Conservation (phyloP, 2,888 invertebrate genomes). For the Seira ritae region DNA sequence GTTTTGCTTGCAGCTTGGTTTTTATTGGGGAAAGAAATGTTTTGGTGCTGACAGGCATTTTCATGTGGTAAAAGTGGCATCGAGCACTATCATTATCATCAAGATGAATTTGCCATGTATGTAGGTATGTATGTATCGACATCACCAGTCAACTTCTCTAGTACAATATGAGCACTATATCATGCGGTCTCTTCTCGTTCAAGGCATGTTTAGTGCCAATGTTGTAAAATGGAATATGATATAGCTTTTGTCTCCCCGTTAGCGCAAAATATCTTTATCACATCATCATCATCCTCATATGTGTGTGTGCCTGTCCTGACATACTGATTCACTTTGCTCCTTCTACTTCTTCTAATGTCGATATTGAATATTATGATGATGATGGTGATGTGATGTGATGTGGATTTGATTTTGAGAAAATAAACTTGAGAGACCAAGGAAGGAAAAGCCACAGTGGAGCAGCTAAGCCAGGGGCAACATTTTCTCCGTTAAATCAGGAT, state of each 20-base stretch:
- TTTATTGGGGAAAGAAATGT: constrained; percentile 39
- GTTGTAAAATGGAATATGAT: constrained; percentile 3
- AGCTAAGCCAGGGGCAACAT: constrained; percentile 59
- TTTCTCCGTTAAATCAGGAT: constrained; percentile 60
- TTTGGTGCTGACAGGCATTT: constrained; percentile 60
- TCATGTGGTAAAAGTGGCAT: constrained; percentile 31
- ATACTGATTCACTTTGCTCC: constrained; percentile 52
- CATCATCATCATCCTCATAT: neutral
- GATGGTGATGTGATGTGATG: neutral
- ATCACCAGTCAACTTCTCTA: neutral
- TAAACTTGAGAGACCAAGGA: neutral
- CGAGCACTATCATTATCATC: constrained; percentile 29
- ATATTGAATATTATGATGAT: too few species aligned
- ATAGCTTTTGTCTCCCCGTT: neutral
- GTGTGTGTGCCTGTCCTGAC: constrained; percentile 26
- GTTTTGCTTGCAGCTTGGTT: neutral
- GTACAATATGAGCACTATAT: too few species aligned
- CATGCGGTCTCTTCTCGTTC: too few species aligned
- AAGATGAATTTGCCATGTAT: constrained; percentile 36
- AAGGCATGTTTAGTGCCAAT: neutral
- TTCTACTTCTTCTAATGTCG: too few species aligned
- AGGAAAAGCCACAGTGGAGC: neutral
- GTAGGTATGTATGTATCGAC: neutral
- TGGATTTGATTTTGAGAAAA: neutral
- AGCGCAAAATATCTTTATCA: neutral